Evolutionary conservation across 2,888 invertebrate genomes (phyloP), one percentile per base, ranked within the genome.

Genomic region (Carpatolechia fugitivella): DNA sequence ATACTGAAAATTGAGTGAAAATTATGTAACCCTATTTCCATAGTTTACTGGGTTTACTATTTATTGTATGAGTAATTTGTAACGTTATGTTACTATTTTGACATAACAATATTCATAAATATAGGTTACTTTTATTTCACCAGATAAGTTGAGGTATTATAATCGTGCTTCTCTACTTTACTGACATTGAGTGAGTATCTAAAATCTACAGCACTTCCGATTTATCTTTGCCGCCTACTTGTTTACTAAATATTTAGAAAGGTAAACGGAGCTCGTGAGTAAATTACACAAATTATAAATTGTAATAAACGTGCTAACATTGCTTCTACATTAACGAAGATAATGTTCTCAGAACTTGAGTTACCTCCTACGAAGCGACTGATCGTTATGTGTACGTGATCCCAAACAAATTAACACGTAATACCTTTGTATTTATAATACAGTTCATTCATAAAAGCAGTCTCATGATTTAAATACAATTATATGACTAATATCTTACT

Each of bases 401-500:
- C 40, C 8, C 18, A 10, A 41, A 41, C 18, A 3, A 41, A 20
- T 18, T 2, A 20, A 20, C 40, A 18, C 40, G 11, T 41, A 46
- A 8, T 46, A 20, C 16, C 24, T 24, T 11, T 24, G 16, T 13
- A 29, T 18, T 41, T 18, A 53, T 36, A 36, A 40, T 29, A 36
- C 36, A 20, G 1, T 51, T 41, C 52, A 33, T 52, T 52, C 52
- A 52, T 52, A 41, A 44, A 41, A 5, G 1, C 35, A 41, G 29
- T 29, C 29, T 44, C 6, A 29, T n/a, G 44, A 44, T 44, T 44
- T 35, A 35, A 49, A 35, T 49, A 49, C 49, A 49, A 44, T 48
- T 48, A 48, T 20, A 18, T 49, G 49, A 49, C 36, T 49, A 49
- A 49, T n/a, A n/a, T 49, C 16, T 20, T 35, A 49, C 49, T 33